Base-by-base conservation (phyloP, 2,888 invertebrate genomes). In the Nipponacmea schrenckii region DNA sequence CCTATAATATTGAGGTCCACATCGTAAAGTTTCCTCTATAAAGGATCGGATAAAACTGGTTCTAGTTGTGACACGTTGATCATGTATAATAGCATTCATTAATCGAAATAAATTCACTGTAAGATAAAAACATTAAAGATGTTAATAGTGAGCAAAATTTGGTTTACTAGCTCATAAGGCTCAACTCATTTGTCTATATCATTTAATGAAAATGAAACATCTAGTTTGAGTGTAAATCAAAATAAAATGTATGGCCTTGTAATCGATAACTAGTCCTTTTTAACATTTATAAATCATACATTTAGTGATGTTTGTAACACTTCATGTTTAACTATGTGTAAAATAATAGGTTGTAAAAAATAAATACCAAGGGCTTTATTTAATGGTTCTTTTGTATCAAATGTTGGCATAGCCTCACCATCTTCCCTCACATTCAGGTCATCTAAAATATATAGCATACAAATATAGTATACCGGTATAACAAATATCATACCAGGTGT, bases 41-140 rank as follows among this genome's bases (percentile, higher is more conserved):
- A 90, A 87, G 14, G 84, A 78, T 44, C 89, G 79, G 1, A 89
- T 86, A 76, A 90, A 89, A 70, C 87, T 85, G 2, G 88, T 88
- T 67, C 87, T 81, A 17, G 87, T 89, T 62, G 87, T 87, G n/a
- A 89, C 77, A 14, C 80, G 81, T 5, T 83, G 82, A 69, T 87
- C 86, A 17, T 82, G 80, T 4, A 87, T 80, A 14, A 89, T 85
- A 4, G 84, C 81, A 64, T 84, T 83, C 82, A 90, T 85, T 74
- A 89, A 78, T 0, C 85, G 81, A 77, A 90, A 87, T 45, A 89
- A 76, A 74, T 88, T 85, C 26, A 84, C 87, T 87, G 83, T 39
- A 81, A 80, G 67, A 70, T 50, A 45, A 64, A 70, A 74, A 24
- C 20, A 26, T 62, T 26, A 44, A 27, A 48, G 24, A 63, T 45